A percentile compares a stretch with the other conserved stretches of the same genome.
These are phyloP conservation scores for Hypselothyrea guttata DNA, from an alignment of 2,888 invertebrate species.

Conservation along the genomic window DNA sequence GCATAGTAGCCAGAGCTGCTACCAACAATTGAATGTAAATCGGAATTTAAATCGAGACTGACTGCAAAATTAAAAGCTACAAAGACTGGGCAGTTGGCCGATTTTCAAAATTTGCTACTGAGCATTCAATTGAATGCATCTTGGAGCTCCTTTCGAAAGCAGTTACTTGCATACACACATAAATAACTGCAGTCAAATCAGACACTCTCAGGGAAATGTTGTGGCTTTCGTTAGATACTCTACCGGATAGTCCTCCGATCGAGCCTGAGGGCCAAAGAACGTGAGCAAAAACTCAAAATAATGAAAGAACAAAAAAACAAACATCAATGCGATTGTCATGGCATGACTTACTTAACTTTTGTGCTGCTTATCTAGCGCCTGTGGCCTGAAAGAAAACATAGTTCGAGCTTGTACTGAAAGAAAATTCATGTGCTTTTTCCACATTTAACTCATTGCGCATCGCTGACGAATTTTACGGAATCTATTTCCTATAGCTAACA, in stretches of 20 bases:
- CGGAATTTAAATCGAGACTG: neutral
- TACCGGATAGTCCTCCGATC: constrained; percentile 16
- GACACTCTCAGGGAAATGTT: constrained; percentile 23
- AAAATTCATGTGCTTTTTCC: no score
- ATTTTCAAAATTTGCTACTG: no score
- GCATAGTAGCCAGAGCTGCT: constrained; percentile 54
- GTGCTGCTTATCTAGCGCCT: constrained; percentile 66
- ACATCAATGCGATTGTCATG: constrained; percentile 68
- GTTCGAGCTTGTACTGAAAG: no score
- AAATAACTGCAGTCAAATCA: constrained; percentile 54
- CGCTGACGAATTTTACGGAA: no score
- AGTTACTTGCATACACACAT: constrained; percentile 56
- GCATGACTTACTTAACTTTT: constrained; percentile 73
- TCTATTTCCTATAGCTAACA: no score
- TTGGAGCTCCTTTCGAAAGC: constrained; percentile 50
- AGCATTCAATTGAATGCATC: constrained; percentile 24
- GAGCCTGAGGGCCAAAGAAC: constrained; percentile 56
- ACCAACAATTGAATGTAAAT: constrained; percentile 7
- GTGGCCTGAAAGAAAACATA: constrained; percentile 35
- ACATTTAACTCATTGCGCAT: no score
- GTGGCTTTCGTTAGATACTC: constrained; percentile 42
- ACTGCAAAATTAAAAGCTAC: constrained; percentile 43
- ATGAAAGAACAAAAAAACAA: constrained; percentile 11
- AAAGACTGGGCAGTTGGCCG: constrained; percentile 48
- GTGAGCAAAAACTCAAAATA: constrained; percentile 37